Evolutionary conservation across 2,797 vertebrate species (phyloP).

Genomic region (Argyrosomus regius): DNA sequence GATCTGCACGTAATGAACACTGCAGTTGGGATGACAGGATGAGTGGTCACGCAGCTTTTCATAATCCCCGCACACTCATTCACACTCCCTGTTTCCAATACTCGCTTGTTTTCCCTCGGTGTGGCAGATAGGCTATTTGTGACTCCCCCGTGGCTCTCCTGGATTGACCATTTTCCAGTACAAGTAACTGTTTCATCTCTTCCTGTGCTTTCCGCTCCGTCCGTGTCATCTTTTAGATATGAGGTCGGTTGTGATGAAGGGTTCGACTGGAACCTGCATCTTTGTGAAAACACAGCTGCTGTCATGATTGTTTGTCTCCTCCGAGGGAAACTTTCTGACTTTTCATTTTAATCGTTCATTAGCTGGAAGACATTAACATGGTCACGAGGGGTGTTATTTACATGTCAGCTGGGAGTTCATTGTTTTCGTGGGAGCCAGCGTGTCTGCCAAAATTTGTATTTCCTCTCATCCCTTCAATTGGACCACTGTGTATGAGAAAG

Average conservation of each 20-base stretch:
- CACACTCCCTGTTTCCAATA: constrained; percentile 56
- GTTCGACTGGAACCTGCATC: constrained; percentile 19
- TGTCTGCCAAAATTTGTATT: constrained; percentile 78
- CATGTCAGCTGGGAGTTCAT: constrained; percentile 75
- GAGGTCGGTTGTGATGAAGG: background rate
- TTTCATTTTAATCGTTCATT: constrained; percentile 59
- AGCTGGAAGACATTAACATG: constrained; percentile 61
- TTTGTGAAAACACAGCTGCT: constrained; percentile 25
- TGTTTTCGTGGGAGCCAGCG: constrained; percentile 71
- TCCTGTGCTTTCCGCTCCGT: background rate
- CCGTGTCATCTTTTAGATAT: constrained; percentile 9
- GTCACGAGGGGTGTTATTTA: constrained; percentile 73
- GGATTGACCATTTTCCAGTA: constrained; percentile 45
- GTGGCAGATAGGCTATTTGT: constrained; percentile 36
- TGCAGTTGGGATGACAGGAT: constrained; percentile 35
- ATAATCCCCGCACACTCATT: constrained; percentile 35
- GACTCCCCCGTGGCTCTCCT: constrained; percentile 16
- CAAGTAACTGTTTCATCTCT: constrained; percentile 30
- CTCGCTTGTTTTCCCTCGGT: constrained; percentile 49
- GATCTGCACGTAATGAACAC: constrained; percentile 25
- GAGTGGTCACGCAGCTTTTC: constrained; percentile 45
- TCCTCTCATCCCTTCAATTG: constrained; percentile 62
- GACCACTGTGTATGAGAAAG: constrained; percentile 36
- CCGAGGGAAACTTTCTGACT: constrained; percentile 47
- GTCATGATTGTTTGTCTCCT: constrained; percentile 28